Base-by-base conservation (phyloP, 2,888 invertebrate species). In the Drosophila phalerata region DNA sequence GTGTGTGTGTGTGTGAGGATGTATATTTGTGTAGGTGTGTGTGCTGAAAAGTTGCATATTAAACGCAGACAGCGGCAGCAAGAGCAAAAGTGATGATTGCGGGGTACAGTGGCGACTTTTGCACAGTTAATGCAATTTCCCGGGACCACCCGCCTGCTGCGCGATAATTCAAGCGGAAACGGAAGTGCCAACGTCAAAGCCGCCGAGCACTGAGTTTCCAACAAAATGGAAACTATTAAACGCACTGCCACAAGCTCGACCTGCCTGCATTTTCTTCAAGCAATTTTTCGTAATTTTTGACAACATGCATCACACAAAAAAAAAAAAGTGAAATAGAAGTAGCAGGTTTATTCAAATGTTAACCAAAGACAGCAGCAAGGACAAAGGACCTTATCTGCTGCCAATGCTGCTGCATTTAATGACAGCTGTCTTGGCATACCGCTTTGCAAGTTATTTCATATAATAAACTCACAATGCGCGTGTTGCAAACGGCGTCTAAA, bases 121-220 rank as follows among this genome's bases (percentile, higher is more conserved):
- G 80, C 75, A 74, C 80, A 85, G 87, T 88, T 86, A 86, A 86
- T 88, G 87, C 87, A 88, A 88, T 86, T 85, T 85, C 79, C 76
- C 73, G 60, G 65, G 68, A 49, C 73, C 75, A 65, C 81, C 67
- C 79, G 67, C 80, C 73, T 77, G 81, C 84, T 83, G 79, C 82
- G 87, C 76, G 85, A 85, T 82, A 88, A 86, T 87, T 86, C 87
- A 88, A 85, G 85, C 89, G 86, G 87, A 86, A 88, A 80, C 86
- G 86, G 86, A 88, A 86, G 86, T 85, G 85, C 82, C 87, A 81
- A 75, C 85, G 88, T 81, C 85, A 88, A 86, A 81, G 84, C 81
- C 72, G 69, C 82, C 75, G 60, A 62, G 73, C 76, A 71, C 69
- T 73, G 58, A 76, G 76, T 69, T 67, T 77, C 63, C 63, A 76